These are phyloP conservation scores for Peromyscus aztecus DNA, from an alignment of 2,797 vertebrate species.

Conservation along the genomic window DNA sequence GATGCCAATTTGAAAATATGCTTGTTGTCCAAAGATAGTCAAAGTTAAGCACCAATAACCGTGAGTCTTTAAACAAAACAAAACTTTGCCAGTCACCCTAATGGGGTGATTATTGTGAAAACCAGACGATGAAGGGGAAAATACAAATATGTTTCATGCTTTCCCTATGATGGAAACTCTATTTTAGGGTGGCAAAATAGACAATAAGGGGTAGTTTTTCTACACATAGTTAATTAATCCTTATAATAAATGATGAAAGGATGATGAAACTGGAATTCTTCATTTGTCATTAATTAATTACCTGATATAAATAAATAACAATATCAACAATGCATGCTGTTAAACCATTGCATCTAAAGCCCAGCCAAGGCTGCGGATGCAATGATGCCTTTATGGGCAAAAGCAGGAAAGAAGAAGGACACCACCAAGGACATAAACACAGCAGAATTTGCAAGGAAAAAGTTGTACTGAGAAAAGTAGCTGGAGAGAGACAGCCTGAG, in stretches of 20 bases:
- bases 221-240: background rate
- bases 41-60: background rate
- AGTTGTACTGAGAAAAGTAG: background rate
- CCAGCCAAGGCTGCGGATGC: background rate
- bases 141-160: background rate
- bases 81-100: background rate
- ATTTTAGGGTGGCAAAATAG: constrained; percentile 2
- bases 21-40: background rate
- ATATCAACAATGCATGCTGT: background rate
- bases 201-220: background rate
- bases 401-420: background rate
- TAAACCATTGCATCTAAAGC: background rate
- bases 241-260: constrained; percentile 30
- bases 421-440: background rate
- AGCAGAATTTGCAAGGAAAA: background rate
- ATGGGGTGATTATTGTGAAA: constrained; percentile 24
- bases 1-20: constrained; percentile 2
- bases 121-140: background rate
- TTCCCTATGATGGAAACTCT: background rate
- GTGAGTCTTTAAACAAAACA: constrained; percentile 13
- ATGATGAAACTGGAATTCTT: background rate
- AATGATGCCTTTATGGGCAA: background rate
- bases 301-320: constrained; percentile 22
- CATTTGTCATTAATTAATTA: background rate
- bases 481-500: background rate